A percentile compares a stretch with the other conserved stretches of the same genome.
These are phyloP conservation scores for Scalopus aquaticus DNA, from an alignment of 2,113 vertebrate species.

Conservation along the genomic window DNA sequence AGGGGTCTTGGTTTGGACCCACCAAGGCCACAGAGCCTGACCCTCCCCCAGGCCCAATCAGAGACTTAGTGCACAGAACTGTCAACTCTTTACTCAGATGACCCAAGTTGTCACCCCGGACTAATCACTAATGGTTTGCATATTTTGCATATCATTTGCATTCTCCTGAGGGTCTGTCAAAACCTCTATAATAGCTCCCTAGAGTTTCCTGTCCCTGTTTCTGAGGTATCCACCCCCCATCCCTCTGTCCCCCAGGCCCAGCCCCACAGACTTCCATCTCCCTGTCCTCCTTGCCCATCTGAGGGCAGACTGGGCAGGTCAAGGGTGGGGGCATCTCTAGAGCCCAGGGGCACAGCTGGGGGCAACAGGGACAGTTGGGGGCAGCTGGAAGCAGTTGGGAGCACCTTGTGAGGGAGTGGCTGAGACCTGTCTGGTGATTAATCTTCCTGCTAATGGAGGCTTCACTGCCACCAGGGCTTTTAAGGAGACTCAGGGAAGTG, in stretches of 20 bases:
- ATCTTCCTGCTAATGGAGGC: conserved; percentile 61
- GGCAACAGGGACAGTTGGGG: neutral
- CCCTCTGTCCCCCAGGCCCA: neutral
- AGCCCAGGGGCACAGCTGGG: neutral
- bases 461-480: conserved; percentile 62
- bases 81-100: conserved; percentile 50
- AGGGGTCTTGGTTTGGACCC: neutral
- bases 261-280: neutral
- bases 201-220: neutral
- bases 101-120: conserved; percentile 55
- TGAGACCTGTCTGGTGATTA: conserved; percentile 54
- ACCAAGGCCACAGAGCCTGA: neutral
- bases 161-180: conserved; percentile 28
- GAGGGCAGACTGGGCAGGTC: neutral
- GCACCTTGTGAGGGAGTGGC: conserved; percentile 22
- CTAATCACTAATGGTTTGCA: conserved; percentile 69
- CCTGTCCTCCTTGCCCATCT: neutral
- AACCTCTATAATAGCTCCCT: conserved; percentile 6
- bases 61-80: neutral
- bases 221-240: neutral
- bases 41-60: conserved; percentile 32
- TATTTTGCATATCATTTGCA: conserved; percentile 75
- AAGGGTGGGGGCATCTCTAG: neutral
- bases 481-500: conserved; percentile 68
- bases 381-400: neutral